A percentile compares a stretch with the other conserved stretches of the same genome.
Conservation (phyloP, 2,888 invertebrate species). For the Epiblema foenella region DNA sequence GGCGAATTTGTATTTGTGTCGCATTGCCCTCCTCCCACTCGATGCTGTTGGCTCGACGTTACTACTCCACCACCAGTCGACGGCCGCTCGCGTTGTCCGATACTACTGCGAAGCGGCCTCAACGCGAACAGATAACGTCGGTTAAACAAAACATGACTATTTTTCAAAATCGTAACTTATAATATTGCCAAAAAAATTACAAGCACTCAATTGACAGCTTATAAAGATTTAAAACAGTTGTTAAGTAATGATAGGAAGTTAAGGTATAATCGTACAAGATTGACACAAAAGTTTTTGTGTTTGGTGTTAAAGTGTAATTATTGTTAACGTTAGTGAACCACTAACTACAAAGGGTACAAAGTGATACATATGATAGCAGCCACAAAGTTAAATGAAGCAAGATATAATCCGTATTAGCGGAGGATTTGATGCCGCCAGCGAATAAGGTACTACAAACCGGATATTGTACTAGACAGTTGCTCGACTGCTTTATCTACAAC, state of each 20-base stretch:
- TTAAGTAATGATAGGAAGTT: conserved; percentile 26
- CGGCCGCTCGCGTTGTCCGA: conserved; percentile 71
- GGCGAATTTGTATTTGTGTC: conserved; percentile 62
- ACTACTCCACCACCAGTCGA: conserved; percentile 73
- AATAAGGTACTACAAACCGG: conserved; percentile 82
- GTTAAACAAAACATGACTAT: conserved; percentile 52
- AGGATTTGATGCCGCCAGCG: conserved; percentile 74
- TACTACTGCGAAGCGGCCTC: conserved; percentile 54
- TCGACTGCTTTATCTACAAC: conserved; percentile 73
- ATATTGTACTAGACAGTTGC: conserved; percentile 74
- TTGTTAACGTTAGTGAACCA: conserved; percentile 66
- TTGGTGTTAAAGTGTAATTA: conserved; percentile 62
- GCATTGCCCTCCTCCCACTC: conserved; percentile 75
- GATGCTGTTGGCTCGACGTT: conserved; percentile 64
- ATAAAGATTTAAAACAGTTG: conserved; percentile 33
- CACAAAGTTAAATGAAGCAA: conserved; percentile 65
- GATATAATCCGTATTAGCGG: conserved; percentile 59
- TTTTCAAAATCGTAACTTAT: conserved; percentile 56
- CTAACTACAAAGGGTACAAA: conserved; percentile 65
- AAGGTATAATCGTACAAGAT: conserved; percentile 27
- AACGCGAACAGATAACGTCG: conserved; percentile 56
- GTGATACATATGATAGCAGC: conserved; percentile 58
- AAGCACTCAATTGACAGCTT: conserved; percentile 42
- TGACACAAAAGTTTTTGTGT: conserved; percentile 68
- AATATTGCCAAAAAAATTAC: conserved; percentile 45